Conservation (phyloP, 1,140 invertebrate genomes). For the Galendromus occidentalis region DNA sequence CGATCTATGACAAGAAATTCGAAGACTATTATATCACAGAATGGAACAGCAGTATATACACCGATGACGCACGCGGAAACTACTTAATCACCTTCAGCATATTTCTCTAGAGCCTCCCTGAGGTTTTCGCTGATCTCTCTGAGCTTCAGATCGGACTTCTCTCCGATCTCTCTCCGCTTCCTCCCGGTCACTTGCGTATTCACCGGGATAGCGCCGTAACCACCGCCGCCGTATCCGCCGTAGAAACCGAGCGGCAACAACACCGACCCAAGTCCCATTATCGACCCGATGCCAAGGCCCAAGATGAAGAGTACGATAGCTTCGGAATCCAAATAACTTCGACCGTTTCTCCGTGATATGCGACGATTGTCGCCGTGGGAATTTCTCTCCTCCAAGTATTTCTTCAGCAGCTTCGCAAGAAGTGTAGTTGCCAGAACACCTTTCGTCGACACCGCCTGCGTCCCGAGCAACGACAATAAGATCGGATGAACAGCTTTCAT, state of each 20-base stretch:
- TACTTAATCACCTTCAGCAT: background rate
- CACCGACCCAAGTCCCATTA: background rate
- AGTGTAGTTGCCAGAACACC: background rate
- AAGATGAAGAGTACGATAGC: slow-evolving; percentile 1
- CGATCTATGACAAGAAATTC: too few relatives aligned
- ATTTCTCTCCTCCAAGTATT: background rate
- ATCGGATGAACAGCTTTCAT: background rate
- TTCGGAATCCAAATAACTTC: background rate
- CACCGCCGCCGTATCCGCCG: background rate
- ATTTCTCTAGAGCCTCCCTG: background rate
- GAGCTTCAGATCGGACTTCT: background rate
- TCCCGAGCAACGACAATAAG: background rate
- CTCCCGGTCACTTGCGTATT: background rate
- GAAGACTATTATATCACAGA: too few relatives aligned
- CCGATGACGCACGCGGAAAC: too few relatives aligned
- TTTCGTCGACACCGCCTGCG: background rate
- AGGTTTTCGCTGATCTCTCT: background rate
- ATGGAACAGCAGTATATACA: too few relatives aligned
- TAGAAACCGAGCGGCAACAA: background rate
- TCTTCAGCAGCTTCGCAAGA: background rate
- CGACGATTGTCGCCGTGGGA: background rate
- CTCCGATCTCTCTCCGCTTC: background rate
- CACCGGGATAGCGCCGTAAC: background rate
- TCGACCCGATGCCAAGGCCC: background rate
- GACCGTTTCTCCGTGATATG: background rate